These are phyloP conservation scores for Oegoconia quadripuncta DNA, from an alignment of 2,888 invertebrate genomes.

Conservation along the genomic window DNA sequence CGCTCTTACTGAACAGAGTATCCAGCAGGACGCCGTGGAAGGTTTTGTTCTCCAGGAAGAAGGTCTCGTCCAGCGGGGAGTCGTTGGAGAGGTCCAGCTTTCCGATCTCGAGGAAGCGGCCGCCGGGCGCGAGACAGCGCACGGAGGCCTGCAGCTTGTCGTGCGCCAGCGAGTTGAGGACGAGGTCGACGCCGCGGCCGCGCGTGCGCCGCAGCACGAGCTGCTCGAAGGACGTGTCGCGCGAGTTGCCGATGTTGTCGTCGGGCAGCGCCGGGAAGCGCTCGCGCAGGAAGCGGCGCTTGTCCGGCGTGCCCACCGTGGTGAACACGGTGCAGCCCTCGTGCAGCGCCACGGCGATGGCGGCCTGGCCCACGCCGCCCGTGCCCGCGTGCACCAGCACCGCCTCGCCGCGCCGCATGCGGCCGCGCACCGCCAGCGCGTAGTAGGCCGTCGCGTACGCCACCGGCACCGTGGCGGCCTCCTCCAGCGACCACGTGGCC, in stretches of 20 bases:
- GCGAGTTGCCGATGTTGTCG: conserved; percentile 92
- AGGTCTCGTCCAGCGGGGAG: conserved; percentile 85
- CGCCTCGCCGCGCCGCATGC: conserved; percentile 88
- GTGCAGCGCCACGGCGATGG: conserved; percentile 94
- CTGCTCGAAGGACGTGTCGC: conserved; percentile 95
- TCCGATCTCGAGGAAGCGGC: conserved; percentile 98
- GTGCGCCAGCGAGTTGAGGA: conserved; percentile 96
- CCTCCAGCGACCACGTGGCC: conserved; percentile 90
- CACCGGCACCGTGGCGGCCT: conserved; percentile 95
- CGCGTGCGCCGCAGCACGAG: conserved; percentile 89
- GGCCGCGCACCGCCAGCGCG: conserved; percentile 92
- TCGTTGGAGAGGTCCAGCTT: conserved; percentile 97
- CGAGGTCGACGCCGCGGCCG: conserved; percentile 95
- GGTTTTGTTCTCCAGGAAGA: conserved; percentile 98
- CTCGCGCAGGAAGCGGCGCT: conserved; percentile 91
- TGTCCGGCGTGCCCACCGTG: conserved; percentile 93
- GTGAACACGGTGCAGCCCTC: conserved; percentile 94
- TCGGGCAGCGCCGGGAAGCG: conserved; percentile 88
- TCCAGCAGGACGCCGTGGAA: conserved; percentile 98
- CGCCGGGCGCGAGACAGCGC: conserved; percentile 93
- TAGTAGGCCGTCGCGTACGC: conserved; percentile 96
- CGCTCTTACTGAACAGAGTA: conserved; percentile 88
- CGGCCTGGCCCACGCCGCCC: conserved; percentile 98
- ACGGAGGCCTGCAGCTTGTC: conserved; percentile 96
- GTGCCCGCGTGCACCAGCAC: conserved; percentile 96